Percentiles rank a stretch among this genome's conserved stretches.
phyloP scores from a whole-genome alignment of 2,888 invertebrate species.

The Drosophila multiciliata region DNA sequence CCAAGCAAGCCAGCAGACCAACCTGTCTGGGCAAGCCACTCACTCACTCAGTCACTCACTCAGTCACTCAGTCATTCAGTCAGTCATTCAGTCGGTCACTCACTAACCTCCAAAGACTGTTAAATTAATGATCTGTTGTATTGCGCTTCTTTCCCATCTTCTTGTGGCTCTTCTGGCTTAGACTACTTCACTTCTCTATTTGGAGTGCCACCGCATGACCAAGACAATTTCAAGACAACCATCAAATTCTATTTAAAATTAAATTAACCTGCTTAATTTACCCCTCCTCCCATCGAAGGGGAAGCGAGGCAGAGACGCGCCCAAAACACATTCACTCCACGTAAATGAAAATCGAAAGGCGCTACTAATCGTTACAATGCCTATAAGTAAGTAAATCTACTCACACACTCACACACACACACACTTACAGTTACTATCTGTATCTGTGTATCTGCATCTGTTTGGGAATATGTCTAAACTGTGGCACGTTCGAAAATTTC shows the following conservation, averaged over 20 bases:
- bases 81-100: slow-evolving; percentile 58
- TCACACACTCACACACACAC: not conserved
- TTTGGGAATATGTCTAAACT: slow-evolving; percentile 45
- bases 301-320: slow-evolving; percentile 53
- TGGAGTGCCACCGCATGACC: slow-evolving; percentile 44
- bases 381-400: slow-evolving; percentile 52
- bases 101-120: slow-evolving; percentile 76
- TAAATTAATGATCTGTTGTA: slow-evolving; percentile 70
- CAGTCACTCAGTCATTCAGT: slow-evolving; percentile 17
- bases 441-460: slow-evolving; percentile 44
- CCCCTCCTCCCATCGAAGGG: slow-evolving; percentile 21
- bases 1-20: slow-evolving; percentile 9
- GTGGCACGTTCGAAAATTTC: slow-evolving; percentile 62
- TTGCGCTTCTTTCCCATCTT: slow-evolving; percentile 16
- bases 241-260: slow-evolving; percentile 79
- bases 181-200: not conserved
- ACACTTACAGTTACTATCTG: not conserved
- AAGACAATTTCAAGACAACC: slow-evolving; percentile 54
- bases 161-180: not conserved
- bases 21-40: slow-evolving; percentile 54
- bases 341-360: slow-evolving; percentile 73
- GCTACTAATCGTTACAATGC: slow-evolving; percentile 77
- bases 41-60: slow-evolving; percentile 52
- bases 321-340: slow-evolving; percentile 70
- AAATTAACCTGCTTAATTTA: slow-evolving; percentile 80